phyloP scores from a whole-genome alignment of 2,113 vertebrate genomes.

The Boleophthalmus pectinirostris region DNA sequence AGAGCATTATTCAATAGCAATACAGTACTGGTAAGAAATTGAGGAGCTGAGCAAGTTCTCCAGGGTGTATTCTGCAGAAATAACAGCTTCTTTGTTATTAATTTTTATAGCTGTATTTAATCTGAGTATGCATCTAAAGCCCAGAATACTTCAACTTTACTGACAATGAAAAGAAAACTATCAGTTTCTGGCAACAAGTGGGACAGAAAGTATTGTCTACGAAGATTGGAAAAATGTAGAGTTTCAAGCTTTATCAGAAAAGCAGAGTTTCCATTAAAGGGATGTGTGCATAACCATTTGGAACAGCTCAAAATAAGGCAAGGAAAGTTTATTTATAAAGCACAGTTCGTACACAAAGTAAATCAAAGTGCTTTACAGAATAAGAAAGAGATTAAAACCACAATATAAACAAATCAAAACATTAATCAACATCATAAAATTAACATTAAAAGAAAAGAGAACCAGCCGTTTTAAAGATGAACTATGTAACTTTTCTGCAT shows the following conservation, averaged over 20 bases:
- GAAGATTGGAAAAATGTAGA: constrained; percentile 26
- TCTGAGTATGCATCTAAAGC: constrained; percentile 5
- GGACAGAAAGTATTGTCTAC: constrained; percentile 21
- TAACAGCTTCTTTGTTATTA: constrained; percentile 24
- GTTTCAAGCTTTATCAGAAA: constrained; percentile 13
- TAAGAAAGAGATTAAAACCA: too few relatives aligned
- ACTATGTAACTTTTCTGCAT: too few relatives aligned
- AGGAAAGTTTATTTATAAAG: too few relatives aligned
- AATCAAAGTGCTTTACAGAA: too few relatives aligned
- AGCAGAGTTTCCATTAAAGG: constrained; percentile 40
- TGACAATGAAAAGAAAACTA: constrained; percentile 21
- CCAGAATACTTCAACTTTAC: constrained; percentile 23
- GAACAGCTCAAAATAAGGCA: constrained; percentile 49
- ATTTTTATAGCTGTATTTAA: not conserved
- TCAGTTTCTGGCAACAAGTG: constrained; percentile 34
- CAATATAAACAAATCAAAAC: too few relatives aligned
- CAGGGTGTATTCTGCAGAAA: not conserved
- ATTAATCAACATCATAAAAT: too few relatives aligned
- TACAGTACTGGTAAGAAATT: not conserved
- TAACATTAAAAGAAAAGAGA: too few relatives aligned
- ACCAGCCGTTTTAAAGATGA: too few relatives aligned
- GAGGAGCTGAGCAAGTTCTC: constrained; percentile 1
- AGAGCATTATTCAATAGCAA: too few relatives aligned
- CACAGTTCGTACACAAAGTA: too few relatives aligned
- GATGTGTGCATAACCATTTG: constrained; percentile 37